Evolutionary conservation across 1,140 invertebrate species (phyloP).

Genomic region (Drosophila sp.): DNA sequence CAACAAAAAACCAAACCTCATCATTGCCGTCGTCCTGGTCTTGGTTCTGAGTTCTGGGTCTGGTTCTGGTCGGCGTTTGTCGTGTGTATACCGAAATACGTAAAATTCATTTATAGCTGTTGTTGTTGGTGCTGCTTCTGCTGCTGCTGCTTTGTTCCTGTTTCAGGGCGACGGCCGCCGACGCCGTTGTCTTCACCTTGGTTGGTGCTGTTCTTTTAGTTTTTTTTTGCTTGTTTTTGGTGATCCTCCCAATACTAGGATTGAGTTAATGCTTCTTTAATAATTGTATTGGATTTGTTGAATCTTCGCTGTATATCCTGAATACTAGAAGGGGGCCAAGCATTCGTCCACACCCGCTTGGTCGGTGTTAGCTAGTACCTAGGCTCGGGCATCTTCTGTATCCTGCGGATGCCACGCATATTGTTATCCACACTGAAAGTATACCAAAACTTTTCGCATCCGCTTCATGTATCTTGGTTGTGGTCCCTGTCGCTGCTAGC

Average conservation of each 20-base stretch:
- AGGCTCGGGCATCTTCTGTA: slow-evolving; percentile 20
- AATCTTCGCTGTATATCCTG: not conserved
- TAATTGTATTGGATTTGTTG: slow-evolving; percentile 26
- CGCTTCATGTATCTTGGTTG: slow-evolving; percentile 36
- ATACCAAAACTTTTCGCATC: slow-evolving; percentile 42
- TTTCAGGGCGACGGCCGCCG: slow-evolving; percentile 71
- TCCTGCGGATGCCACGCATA: slow-evolving; percentile 20
- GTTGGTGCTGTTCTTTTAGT: slow-evolving; percentile 26
- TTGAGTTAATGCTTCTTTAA: slow-evolving; percentile 41
- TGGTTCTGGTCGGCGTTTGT: slow-evolving; percentile 65
- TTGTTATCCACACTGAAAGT: not conserved
- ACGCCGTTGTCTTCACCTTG: slow-evolving; percentile 40
- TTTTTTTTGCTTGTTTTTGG: slow-evolving; percentile 20
- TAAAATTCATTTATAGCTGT: slow-evolving; percentile 78
- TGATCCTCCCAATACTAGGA: slow-evolving; percentile 45
- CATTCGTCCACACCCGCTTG: not conserved
- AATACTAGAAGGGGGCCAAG: slow-evolving; percentile 43
- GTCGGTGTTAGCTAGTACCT: slow-evolving; percentile 5
- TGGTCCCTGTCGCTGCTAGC: not conserved
- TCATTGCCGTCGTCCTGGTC: slow-evolving; percentile 40
- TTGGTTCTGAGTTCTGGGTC: slow-evolving; percentile 37
- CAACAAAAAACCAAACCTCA: slow-evolving; percentile 29
- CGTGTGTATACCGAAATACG: slow-evolving; percentile 80
- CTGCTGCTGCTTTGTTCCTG: slow-evolving; percentile 59
- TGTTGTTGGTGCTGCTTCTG: slow-evolving; percentile 48